These are phyloP conservation scores for Exaiptasia diaphana DNA, from an alignment of 64 coral and sea anemone genomes.

Conservation along the genomic window DNA sequence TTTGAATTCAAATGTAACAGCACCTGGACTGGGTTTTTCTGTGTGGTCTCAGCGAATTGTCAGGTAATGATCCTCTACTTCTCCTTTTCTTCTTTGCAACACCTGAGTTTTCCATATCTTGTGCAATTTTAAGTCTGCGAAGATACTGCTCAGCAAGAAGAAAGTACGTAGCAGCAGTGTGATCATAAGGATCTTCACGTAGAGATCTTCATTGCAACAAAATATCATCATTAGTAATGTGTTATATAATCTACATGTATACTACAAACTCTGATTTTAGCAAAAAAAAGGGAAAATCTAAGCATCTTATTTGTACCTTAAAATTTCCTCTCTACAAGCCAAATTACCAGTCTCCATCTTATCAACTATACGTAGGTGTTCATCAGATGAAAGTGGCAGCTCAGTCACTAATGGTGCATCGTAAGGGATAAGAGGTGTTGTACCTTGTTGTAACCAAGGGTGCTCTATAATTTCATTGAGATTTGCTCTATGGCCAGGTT, in stretches of 20 bases:
- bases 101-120: not conserved
- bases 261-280: not conserved
- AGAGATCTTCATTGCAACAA: conserved; percentile 55
- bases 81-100: conserved; percentile 15
- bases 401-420: conserved; percentile 75
- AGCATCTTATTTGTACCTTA: conserved; percentile 39
- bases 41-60: conserved; percentile 16
- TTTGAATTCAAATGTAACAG: no score
- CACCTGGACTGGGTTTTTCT: conserved; percentile 22
- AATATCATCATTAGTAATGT: not conserved
- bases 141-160: conserved; percentile 88
- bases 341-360: conserved; percentile 83
- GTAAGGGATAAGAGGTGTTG: conserved; percentile 67
- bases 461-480: conserved; percentile 83
- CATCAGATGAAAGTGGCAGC: conserved; percentile 70
- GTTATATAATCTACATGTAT: not conserved
- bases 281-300: not conserved
- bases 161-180: conserved; percentile 85
- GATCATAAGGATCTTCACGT: conserved; percentile 76
- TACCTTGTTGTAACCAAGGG: conserved; percentile 76
- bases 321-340: conserved; percentile 70
- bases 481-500: conserved; percentile 59
- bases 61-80: conserved; percentile 31
- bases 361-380: conserved; percentile 71
- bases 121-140: conserved; percentile 59